Conservation (phyloP, 2,888 invertebrate genomes). For the Drosophila tripunctata region DNA sequence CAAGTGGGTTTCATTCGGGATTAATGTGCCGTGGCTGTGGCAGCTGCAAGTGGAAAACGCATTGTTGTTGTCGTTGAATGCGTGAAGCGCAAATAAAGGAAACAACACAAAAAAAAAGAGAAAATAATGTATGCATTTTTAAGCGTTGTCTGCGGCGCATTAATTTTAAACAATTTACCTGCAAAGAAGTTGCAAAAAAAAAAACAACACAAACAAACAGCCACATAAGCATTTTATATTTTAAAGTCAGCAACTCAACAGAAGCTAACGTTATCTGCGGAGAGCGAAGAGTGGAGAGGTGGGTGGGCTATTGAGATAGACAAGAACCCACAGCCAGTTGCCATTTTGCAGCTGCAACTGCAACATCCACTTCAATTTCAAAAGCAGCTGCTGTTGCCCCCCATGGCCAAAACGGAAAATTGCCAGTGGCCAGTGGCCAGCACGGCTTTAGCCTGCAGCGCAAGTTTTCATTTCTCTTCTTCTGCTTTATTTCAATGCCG, state of each 20-base stretch:
- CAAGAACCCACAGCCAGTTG: background rate
- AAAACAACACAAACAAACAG: constrained; percentile 16
- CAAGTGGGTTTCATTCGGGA: constrained; percentile 63
- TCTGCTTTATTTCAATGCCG: constrained; percentile 56
- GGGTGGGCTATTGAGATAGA: too few relatives aligned
- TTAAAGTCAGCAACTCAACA: constrained; percentile 59
- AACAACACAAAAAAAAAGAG: too few relatives aligned
- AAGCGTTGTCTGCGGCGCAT: constrained; percentile 65
- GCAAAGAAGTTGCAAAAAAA: constrained; percentile 14
- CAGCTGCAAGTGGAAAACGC: constrained; percentile 38
- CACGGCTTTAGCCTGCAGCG: constrained; percentile 26
- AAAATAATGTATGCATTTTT: constrained; percentile 66
- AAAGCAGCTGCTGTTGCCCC: constrained; percentile 60
- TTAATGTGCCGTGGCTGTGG: constrained; percentile 66
- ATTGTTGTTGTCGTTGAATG: constrained; percentile 51
- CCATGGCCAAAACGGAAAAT: constrained; percentile 33
- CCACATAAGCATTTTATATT: constrained; percentile 62
- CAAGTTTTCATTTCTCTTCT: constrained; percentile 50
- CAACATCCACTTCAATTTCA: constrained; percentile 70
- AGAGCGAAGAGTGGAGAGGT: background rate
- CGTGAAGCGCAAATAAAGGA: constrained; percentile 66
- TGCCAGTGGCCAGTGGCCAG: constrained; percentile 16
- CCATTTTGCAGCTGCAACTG: constrained; percentile 21
- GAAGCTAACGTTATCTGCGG: constrained; percentile 29
- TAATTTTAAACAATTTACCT: constrained; percentile 77